Evolutionary conservation across 1,140 invertebrate species (phyloP).

Genomic region (Lucilia cuprina): DNA sequence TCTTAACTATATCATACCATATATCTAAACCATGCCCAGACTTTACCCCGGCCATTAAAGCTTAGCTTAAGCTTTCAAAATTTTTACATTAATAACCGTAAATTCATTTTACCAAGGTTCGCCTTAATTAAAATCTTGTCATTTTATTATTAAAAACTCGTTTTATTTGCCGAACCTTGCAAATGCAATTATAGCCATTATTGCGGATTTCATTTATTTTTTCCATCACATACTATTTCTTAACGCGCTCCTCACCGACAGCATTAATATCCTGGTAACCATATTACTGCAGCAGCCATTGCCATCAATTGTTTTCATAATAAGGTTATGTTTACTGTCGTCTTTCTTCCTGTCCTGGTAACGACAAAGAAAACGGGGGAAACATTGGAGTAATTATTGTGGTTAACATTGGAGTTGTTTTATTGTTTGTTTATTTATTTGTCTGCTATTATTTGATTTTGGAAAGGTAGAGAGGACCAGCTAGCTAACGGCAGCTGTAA

Average conservation of each 20-base stretch:
- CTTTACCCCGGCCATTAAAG: no score
- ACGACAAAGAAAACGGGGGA: background rate
- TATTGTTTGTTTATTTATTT: conserved; percentile 4
- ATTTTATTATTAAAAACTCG: no score
- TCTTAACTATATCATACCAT: no score
- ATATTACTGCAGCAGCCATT: background rate
- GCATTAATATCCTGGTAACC: background rate
- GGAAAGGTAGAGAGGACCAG: background rate
- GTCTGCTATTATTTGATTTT: background rate
- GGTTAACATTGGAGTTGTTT: background rate
- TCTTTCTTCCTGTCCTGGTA: background rate
- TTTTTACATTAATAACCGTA: no score
- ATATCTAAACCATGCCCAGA: no score
- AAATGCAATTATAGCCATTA: conserved; percentile 29
- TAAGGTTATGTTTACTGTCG: background rate
- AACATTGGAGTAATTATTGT: background rate
- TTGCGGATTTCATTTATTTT: conserved; percentile 1
- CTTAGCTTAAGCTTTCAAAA: no score
- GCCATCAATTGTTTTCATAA: conserved; percentile 1
- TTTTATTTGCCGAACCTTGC: background rate
- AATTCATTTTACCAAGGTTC: no score
- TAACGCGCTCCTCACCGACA: background rate
- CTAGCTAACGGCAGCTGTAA: background rate
- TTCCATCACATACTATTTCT: background rate
- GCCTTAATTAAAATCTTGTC: no score